Evolutionary conservation across 2,888 invertebrate species (phyloP), one percentile per base, ranked within the genome.

Genomic region (Aphelenchoides bicaudatus): DNA sequence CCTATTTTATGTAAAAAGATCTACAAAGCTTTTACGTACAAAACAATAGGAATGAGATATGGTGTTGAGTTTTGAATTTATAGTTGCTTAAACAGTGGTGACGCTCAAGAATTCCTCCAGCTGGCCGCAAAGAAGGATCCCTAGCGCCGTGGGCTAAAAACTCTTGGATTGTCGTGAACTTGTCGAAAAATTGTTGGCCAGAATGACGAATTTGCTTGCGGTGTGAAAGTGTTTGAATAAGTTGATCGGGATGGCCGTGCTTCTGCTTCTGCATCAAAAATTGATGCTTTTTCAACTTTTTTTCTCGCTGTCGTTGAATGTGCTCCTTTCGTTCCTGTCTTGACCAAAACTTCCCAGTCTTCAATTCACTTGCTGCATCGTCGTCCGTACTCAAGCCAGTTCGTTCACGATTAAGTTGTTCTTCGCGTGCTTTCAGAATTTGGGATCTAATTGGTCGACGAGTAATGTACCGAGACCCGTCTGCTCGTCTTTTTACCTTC

Each of bases 391-490:
- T 86, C 55, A 86, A 82, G 1, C 86, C 86, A 46, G 84, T 84
- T 16, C 88, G 81, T 74, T 88, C 87, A 69, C 86, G 85, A 29
- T 84, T 84, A 61, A 87, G 83, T 71, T 85, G 85, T 58, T 85
- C 82, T 2, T 86, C 87, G 39, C 87, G 81, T 69, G 87, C 87
- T 67, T 86, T 85, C 49, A 87, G 80, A 23, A 87, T 81, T 56
- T 86, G 83, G 78, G 84, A 87, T 47, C 87, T 58, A 21, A 87
- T 84, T 16, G 88, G 87, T 30, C 88, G 80, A 39, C 87, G 82
- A 0, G 88, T 87, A 65, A 88, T 87, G 76, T 88, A 88, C 43
- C 88, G 83, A 0, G 86, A 86, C 3, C 88, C 88, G 73, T 88
- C 88, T 2, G 87, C 85, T 30, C 88, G 82, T 27, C 86, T 82